Base-by-base conservation (phyloP, 1,140 invertebrate genomes). In the Lepidurus arcticus region DNA sequence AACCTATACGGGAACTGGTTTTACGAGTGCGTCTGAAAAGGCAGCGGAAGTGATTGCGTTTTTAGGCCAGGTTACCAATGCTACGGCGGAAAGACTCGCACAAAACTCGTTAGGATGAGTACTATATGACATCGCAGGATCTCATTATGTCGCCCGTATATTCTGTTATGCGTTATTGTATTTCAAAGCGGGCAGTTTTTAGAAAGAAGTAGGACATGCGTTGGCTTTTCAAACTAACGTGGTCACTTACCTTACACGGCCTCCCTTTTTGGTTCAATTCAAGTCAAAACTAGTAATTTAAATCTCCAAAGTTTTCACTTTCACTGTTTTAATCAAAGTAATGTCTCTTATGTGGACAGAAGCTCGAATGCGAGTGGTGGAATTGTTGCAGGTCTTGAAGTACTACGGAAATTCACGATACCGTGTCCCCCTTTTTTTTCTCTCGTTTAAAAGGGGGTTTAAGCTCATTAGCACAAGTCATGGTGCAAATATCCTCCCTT, bases 391-490 rank as follows among this genome's bases (percentile, higher is more conserved):
- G 53, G 53, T 65, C 53, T 16, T 65, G 4, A 65, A 65, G 53
- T 65, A 65, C 53, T 21, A 65, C 53, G 53, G 53, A 65, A 65
- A 65, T 65, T 65, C 53, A 65, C 21, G 53, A 65, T 65, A 65
- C 53, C 53, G 53, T 65, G 53, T 65, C 53, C 53, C 16, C 13
- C 21, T 13, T 65, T 9, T 65, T 21, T n/a, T 10, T 65, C 6
- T 65, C 9, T n/a, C 53, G 53, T 65, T 65, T 65, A 65, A 65
- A 65, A 65, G 53, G 21, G 21, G 53, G 53, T 7, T 5, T n/a
- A 16, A 65, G 53, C 16, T 65, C 53, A 65, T 21, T 65, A 65
- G 16, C 53, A 21, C 53, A 65, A 65, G 53, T 65, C 53, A 65
- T 65, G 53, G 16, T 65, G 21, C 53, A 65, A 65, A 65, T n/a